phyloP scores from a whole-genome alignment of 2,797 vertebrate genomes.

The Gastrophryne carolinensis region DNA sequence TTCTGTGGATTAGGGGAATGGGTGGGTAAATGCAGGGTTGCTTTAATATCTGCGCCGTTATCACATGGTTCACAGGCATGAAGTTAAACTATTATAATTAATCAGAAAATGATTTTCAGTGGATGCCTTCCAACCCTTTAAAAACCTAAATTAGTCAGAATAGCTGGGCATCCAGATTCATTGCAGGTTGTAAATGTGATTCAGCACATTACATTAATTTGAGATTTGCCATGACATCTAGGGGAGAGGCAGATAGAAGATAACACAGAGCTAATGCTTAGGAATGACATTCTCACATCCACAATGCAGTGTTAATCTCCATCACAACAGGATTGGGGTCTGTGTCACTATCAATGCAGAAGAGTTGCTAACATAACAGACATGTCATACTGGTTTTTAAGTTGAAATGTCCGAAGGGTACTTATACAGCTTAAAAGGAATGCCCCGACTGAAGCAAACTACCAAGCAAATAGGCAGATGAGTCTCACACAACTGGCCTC shows the following conservation, averaged over 20 bases:
- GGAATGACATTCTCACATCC: neutral
- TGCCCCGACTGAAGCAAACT: no score
- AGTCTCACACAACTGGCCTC: no score
- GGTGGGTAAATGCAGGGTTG: neutral
- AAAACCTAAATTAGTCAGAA: conserved; percentile 29
- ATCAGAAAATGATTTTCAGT: conserved; percentile 38
- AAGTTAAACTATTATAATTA: conserved; percentile 8
- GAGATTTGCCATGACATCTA: conserved; percentile 17
- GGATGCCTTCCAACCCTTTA: neutral
- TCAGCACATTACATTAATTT: conserved; percentile 37
- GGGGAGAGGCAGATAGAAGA: no score
- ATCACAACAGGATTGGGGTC: neutral
- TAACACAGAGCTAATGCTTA: neutral
- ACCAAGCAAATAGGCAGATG: no score
- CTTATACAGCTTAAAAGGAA: no score
- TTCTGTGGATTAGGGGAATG: neutral
- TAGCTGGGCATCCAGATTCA: conserved; percentile 19
- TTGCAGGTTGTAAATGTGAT: conserved; percentile 44
- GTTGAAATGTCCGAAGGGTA: no score
- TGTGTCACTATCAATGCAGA: neutral
- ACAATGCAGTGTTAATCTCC: conserved; percentile 34
- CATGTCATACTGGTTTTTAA: neutral
- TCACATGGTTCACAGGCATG: neutral
- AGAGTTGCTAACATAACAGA: neutral
- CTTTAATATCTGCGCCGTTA: neutral